Evolutionary conservation across 2,888 invertebrate genomes (phyloP), one percentile per base, ranked within the genome.

Genomic region (Emmelina monodactyla): DNA sequence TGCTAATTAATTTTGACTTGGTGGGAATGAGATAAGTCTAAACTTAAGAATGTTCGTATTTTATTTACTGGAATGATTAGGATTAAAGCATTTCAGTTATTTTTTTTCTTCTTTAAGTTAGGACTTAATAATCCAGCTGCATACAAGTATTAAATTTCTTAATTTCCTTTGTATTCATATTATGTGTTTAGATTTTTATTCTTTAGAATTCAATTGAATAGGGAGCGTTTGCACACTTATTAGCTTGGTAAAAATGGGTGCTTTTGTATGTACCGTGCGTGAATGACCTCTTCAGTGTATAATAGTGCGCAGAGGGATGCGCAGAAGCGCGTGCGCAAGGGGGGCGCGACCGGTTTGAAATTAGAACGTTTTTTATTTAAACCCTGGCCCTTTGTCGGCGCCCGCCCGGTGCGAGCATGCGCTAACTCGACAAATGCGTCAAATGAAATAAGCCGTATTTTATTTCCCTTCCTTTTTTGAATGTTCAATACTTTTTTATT

Each of bases 261-360:
- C 67, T 61, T 71, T 78, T 78, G 68, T 78, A 73, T 73, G 66
- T n/a, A n/a, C n/a, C n/a, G n/a, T 73, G 69, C 76, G 25, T 25
- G 78, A 78, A 78, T 72, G 78, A 78, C 76, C 78, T 78, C 76
- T 76, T 75, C 69, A 68, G 70, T n/a, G n/a, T 68, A 76, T 72
- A 73, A 75, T 72, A 73, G 71, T 72, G 70, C 68, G 50, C 49
- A 58, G 60, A 69, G 75, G 76, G 78, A 78, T 78, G 76, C 76
- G 78, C 76, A 72, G 69, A 71, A 67, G 73, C 72, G 73, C 75
- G 67, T 62, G 72, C 73, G 64, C 62, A 55, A 58, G 55, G 58
- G 70, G 67, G 68, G 75, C 64, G 53, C 47, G 68, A 76, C 78
- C 75, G 75, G 78, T 79, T 79, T 76, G 62, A 73, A 79, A 76